phyloP scores from a whole-genome alignment of 1,140 invertebrate species.

The Eufriesea mexicana region DNA sequence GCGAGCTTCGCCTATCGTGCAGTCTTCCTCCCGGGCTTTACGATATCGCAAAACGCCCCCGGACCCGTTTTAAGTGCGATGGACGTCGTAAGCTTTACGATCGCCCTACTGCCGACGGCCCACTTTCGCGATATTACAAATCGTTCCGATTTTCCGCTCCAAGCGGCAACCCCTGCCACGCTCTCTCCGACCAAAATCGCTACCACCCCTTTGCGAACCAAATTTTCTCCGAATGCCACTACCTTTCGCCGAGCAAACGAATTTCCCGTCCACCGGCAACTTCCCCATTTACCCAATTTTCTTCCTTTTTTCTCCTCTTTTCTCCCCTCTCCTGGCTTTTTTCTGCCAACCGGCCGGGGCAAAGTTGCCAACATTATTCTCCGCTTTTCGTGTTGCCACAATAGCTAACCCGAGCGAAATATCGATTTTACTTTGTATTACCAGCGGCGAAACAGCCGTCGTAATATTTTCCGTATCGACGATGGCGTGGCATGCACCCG shows the following conservation, averaged over 20 bases:
- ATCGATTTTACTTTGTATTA: constrained; percentile 56
- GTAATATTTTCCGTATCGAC: constrained; percentile 32
- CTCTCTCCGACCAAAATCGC: background rate
- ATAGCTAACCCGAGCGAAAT: constrained; percentile 33
- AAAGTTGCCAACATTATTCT: constrained; percentile 34
- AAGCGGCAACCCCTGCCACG: background rate
- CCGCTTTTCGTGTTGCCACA: constrained; percentile 33
- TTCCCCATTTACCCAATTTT: background rate
- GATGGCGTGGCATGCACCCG: background rate
- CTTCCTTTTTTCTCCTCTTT: too few relatives aligned
- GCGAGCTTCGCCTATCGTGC: constrained; percentile 10
- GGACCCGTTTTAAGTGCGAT: constrained; percentile 59
- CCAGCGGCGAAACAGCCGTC: constrained; percentile 39
- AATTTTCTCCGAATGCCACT: constrained; percentile 11
- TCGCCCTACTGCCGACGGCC: constrained; percentile 57
- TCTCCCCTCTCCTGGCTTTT: too few relatives aligned
- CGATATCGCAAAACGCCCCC: constrained; percentile 68
- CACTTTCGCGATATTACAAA: constrained; percentile 63
- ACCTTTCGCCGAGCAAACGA: constrained; percentile 31
- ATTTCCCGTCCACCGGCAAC: constrained; percentile 13
- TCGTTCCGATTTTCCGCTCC: constrained; percentile 61
- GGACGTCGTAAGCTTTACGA: constrained; percentile 69
- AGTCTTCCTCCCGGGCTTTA: constrained; percentile 61
- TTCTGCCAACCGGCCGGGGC: background rate
- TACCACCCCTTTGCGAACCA: background rate